These are phyloP conservation scores for Gracilinanus agilis DNA, from an alignment of 2,113 vertebrate genomes.

Conservation along the genomic window DNA sequence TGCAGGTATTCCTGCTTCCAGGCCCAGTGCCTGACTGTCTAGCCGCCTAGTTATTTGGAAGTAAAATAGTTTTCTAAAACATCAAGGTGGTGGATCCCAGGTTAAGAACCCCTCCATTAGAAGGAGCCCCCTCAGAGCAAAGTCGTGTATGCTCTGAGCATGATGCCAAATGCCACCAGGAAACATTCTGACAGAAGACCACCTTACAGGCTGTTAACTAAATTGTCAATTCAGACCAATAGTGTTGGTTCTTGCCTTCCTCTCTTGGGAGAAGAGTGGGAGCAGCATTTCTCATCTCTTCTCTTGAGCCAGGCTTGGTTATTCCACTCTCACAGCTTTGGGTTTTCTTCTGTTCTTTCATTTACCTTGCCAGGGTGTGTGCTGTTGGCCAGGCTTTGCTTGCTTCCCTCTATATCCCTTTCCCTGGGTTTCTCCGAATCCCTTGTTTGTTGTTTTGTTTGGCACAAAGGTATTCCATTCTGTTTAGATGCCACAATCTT, in stretches of 20 bases:
- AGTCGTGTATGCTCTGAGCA: background rate
- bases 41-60: background rate
- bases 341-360: background rate
- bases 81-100: background rate
- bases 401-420: too few species aligned
- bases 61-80: background rate
- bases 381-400: background rate
- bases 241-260: background rate
- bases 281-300: too few species aligned
- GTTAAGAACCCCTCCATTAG: background rate
- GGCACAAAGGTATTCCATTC: background rate
- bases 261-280: too few species aligned
- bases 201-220: background rate
- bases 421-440: background rate
- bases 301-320: too few species aligned
- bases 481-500: background rate
- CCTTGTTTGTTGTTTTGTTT: background rate
- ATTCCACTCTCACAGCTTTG: background rate
- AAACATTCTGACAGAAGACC: background rate
- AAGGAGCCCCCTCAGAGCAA: background rate
- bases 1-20: background rate
- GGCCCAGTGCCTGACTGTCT: background rate
- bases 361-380: background rate
- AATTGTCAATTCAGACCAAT: background rate
- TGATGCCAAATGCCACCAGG: background rate